Base-by-base conservation (phyloP, 2,797 vertebrate genomes). In the Brachymystax lenok region DNA sequence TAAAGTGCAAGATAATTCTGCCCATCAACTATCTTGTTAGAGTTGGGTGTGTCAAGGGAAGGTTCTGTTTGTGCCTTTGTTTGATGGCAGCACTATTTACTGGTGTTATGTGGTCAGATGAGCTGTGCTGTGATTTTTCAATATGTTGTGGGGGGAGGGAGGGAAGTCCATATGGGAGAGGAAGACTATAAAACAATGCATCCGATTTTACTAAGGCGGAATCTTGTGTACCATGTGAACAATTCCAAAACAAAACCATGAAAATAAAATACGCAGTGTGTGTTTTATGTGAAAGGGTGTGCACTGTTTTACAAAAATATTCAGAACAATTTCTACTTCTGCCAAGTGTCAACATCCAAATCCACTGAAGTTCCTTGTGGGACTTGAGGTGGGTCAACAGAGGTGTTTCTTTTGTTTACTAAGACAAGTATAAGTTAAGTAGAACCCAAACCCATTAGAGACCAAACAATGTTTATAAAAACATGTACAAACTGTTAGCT, bases 11-110 rank as follows among this genome's bases (percentile, higher is more conserved):
- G 19, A 17, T 12, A 2, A 7, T 64, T 69, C 24, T 66, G 54
- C 16, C 56, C 8, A n/a, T 16, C 70, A 74, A 13, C 72, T 6
- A 46, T 35, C 72, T 70, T 69, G 67, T 50, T 3, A 1, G 59
- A 1, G 33, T 3, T 40, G 35, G 73, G 54, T 50, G 28, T n/a
- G 75, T 66, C 64, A 2, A 79, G 69, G 81, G 51, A 84, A 79
- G 28, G 52, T 74, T 86, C 89, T 83, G 76, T 88, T 89, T 90
- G 90, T 92, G 89, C 90, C 90, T 92, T 92, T 80, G 74, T 86
- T 88, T 85, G 74, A 78, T 68, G 56, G 54, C 54, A 66, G 69
- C 46, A 83, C 81, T 77, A 71, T 66, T 35, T 33, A 5, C n/a
- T 17, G 14, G 24, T 51, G 24, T 40, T 28, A 8, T n/a, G 35